A percentile compares a stretch with the other conserved stretches of the same genome.
Conservation (phyloP, 1,140 invertebrate genomes). For the Calliphora vicina region DNA sequence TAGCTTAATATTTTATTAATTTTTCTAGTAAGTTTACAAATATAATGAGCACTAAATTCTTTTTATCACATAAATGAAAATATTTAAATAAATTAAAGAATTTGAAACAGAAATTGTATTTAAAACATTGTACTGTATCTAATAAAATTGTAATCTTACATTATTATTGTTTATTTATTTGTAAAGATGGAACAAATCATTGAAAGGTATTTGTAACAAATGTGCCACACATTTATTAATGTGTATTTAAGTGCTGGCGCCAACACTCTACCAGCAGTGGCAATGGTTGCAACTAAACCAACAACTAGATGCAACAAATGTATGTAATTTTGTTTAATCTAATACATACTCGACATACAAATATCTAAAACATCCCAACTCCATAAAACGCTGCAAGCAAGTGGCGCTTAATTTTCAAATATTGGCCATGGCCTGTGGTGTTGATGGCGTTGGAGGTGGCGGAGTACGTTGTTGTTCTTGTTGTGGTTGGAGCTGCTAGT, state of each 20-base stretch:
- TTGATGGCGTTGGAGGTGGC: not conserved
- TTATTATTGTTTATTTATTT: not conserved
- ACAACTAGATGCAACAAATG: not conserved
- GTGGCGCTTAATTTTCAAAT: slow-evolving; percentile 13
- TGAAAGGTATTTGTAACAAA: not conserved
- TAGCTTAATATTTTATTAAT: too few species aligned
- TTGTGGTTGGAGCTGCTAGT: not conserved
- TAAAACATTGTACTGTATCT: too few species aligned
- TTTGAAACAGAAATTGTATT: not conserved
- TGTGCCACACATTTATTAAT: not conserved
- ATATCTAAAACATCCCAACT: not conserved
- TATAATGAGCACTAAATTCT: too few species aligned
- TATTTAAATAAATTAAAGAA: not conserved
- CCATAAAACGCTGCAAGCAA: not conserved
- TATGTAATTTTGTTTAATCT: not conserved
- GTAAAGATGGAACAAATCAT: not conserved
- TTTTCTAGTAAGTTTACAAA: too few species aligned
- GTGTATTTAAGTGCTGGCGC: slow-evolving; percentile 26
- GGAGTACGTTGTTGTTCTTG: not conserved
- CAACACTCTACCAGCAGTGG: not conserved
- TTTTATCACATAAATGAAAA: not conserved
- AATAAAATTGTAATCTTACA: too few species aligned
- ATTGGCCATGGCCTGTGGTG: slow-evolving; percentile 7
- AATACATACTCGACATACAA: not conserved
- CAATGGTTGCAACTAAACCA: not conserved